These are phyloP conservation scores for Neoascia interrupta DNA, from an alignment of 2,888 invertebrate species.

Conservation along the genomic window DNA sequence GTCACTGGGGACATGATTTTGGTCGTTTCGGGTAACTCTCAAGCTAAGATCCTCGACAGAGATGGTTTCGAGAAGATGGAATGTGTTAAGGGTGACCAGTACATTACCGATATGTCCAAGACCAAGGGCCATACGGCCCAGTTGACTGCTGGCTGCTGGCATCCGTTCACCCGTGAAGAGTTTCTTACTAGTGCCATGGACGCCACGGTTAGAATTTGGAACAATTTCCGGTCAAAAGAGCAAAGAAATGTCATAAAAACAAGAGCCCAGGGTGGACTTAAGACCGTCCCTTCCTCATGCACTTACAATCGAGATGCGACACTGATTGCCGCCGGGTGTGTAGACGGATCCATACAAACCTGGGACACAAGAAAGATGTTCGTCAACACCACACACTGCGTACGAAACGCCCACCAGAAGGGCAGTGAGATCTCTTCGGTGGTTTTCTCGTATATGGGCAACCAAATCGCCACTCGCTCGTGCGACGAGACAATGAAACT, in stretches of 20 bases:
- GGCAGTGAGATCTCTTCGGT: constrained; percentile 91
- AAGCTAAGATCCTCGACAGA: constrained; percentile 95
- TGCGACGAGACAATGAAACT: constrained; percentile 96
- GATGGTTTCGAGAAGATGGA: constrained; percentile 96
- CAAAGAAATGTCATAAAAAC: constrained; percentile 93
- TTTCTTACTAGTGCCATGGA: constrained; percentile 97
- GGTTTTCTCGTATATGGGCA: constrained; percentile 89
- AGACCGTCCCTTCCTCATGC: constrained; percentile 91
- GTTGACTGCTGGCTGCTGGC: constrained; percentile 95
- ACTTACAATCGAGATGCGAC: constrained; percentile 91
- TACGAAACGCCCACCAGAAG: constrained; percentile 89
- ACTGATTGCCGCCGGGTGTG: constrained; percentile 93
- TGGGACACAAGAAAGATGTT: constrained; percentile 97
- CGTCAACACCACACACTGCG: constrained; percentile 90
- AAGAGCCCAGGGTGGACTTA: constrained; percentile 90
- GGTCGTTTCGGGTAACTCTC: constrained; percentile 94
- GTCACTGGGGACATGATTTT: constrained; percentile 95
- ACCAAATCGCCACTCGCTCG: constrained; percentile 86
- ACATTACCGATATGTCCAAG: constrained; percentile 94
- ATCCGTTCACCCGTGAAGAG: constrained; percentile 93
- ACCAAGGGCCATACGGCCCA: constrained; percentile 97
- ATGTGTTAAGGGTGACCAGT: constrained; percentile 97
- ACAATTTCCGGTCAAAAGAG: constrained; percentile 87
- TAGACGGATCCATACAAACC: constrained; percentile 92
- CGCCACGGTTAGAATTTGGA: constrained; percentile 96